Conservation (phyloP, 2,797 vertebrate genomes). For the Calcarius lapponicus region DNA sequence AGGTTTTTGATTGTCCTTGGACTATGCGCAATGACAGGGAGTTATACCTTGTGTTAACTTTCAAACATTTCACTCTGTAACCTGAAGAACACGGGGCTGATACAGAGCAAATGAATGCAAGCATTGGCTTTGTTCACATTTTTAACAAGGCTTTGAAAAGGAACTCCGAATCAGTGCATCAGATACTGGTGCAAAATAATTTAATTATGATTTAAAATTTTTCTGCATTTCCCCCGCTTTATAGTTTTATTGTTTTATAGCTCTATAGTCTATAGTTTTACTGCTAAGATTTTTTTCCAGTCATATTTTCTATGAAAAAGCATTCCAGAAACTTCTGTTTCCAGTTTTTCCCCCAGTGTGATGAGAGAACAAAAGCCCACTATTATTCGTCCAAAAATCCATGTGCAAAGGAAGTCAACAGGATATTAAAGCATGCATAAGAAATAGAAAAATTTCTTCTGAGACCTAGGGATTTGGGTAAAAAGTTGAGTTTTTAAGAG, state of each 20-base stretch:
- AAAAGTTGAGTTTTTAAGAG: not conserved
- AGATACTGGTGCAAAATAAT: not conserved
- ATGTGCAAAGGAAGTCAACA: not conserved
- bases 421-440: not conserved
- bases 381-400: not conserved
- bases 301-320: not conserved
- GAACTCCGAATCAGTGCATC: not conserved
- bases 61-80: not conserved
- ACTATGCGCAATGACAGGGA: not conserved
- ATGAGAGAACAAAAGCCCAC: not conserved
- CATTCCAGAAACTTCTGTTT: not conserved
- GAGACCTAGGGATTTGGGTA: not conserved
- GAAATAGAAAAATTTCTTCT: not conserved
- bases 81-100: accelerated
- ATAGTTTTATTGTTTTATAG: not conserved
- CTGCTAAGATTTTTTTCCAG: not conserved
- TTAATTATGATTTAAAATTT: not conserved
- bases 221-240: not conserved
- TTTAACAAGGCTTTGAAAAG: not conserved
- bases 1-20: not conserved
- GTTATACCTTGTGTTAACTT: accelerated
- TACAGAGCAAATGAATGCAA: not conserved
- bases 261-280: not conserved
- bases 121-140: not conserved
- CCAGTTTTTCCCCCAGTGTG: not conserved